These are phyloP conservation scores for Siphonodentalium dalli DNA, from an alignment of 2,888 invertebrate species.

Conservation along the genomic window DNA sequence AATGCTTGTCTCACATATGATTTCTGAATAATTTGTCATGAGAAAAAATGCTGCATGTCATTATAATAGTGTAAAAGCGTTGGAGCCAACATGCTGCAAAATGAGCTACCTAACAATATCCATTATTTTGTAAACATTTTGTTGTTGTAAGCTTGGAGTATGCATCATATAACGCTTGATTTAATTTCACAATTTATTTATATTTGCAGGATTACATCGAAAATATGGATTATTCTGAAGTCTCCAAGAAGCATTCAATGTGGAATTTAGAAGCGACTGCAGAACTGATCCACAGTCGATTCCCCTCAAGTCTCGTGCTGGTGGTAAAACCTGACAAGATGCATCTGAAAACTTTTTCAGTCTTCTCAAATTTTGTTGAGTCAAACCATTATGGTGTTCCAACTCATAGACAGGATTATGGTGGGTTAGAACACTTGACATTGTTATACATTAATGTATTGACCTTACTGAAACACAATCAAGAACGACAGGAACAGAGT, in stretches of 20 bases:
- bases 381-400: slow-evolving; percentile 81
- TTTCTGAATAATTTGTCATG: too few species aligned
- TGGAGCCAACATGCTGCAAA: too few species aligned
- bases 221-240: slow-evolving; percentile 79
- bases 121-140: too few species aligned
- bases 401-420: slow-evolving; percentile 77
- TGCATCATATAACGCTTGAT: too few species aligned
- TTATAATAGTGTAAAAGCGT: too few species aligned
- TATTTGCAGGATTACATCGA: slow-evolving; percentile 79
- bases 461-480: not conserved
- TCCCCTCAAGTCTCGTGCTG: slow-evolving; percentile 69
- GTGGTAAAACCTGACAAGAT: slow-evolving; percentile 71
- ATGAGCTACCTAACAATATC: too few species aligned
- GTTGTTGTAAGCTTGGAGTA: too few species aligned
- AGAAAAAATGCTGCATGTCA: too few species aligned
- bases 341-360: slow-evolving; percentile 83
- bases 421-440: slow-evolving; percentile 78
- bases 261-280: slow-evolving; percentile 86
- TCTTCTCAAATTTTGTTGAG: slow-evolving; percentile 87
- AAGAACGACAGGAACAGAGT: not conserved
- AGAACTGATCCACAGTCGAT: slow-evolving; percentile 73
- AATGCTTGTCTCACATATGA: too few species aligned
- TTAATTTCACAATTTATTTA: too few species aligned
- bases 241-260: slow-evolving; percentile 77
- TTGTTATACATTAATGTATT: slow-evolving; percentile 64